These are phyloP conservation scores for Denticeps clupeoides DNA, from an alignment of 2,797 vertebrate genomes.

Conservation along the genomic window DNA sequence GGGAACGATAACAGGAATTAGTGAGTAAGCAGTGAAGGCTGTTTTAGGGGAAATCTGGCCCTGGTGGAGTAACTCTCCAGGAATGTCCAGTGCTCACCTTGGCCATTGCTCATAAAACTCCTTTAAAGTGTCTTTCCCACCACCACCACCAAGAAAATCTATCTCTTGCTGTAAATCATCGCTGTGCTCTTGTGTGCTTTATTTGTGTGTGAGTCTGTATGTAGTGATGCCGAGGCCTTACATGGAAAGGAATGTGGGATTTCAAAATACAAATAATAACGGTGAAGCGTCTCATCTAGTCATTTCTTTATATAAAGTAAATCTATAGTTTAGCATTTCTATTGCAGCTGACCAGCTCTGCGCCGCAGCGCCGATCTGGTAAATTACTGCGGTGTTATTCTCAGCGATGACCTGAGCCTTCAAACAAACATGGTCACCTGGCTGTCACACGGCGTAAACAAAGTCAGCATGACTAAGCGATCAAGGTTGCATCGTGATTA, in stretches of 20 bases:
- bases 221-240: constrained; percentile 13
- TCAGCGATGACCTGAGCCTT: not conserved
- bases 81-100: too few relatives aligned
- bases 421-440: not conserved
- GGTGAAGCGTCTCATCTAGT: not conserved
- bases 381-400: not conserved
- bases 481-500: constrained; percentile 8
- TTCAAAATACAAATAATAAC: constrained; percentile 22
- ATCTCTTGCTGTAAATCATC: too few relatives aligned
- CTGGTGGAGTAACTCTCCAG: too few relatives aligned
- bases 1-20: too few relatives aligned
- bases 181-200: not conserved
- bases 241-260: constrained; percentile 18
- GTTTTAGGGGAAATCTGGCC: too few relatives aligned
- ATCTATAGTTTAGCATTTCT: too few relatives aligned
- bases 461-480: constrained; percentile 24
- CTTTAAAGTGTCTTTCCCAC: too few relatives aligned
- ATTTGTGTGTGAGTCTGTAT: not conserved
- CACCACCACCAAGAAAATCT: too few relatives aligned
- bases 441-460: not conserved
- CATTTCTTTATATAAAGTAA: constrained; percentile 2
- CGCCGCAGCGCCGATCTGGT: too few relatives aligned
- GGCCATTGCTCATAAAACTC: too few relatives aligned
- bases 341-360: too few relatives aligned
- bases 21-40: too few relatives aligned